Conservation (phyloP, 2,113 vertebrate species). For the Hepsetus odoe region DNA sequence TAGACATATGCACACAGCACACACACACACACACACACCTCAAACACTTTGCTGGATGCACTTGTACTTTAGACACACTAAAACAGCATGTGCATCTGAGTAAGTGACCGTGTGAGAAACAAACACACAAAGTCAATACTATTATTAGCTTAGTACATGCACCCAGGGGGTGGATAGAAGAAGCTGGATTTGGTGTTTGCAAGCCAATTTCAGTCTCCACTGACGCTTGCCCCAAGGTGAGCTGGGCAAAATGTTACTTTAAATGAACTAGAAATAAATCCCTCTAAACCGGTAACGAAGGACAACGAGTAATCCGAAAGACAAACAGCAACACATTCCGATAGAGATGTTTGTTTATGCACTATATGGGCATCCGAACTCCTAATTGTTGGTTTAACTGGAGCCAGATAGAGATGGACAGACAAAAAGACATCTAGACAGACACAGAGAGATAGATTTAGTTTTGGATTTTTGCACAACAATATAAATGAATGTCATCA, state of each 20-base stretch:
- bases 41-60: neutral
- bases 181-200: neutral
- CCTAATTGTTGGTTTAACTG: too few relatives aligned
- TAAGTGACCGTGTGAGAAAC: neutral
- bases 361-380: too few relatives aligned
- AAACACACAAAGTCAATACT: neutral
- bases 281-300: neutral
- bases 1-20: neutral
- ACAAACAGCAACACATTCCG: neutral
- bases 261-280: neutral
- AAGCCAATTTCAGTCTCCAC: neutral
- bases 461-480: too few relatives aligned
- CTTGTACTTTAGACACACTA: neutral
- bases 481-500: too few relatives aligned
- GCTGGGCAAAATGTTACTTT: neutral
- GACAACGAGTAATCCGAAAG: neutral
- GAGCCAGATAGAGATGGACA: too few relatives aligned
- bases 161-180: neutral
- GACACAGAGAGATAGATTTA: too few relatives aligned
- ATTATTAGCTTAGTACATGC: neutral
- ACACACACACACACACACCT: neutral
- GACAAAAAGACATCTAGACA: too few relatives aligned
- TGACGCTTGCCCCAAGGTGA: neutral
- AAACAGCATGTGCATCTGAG: neutral
- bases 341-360: neutral